Evolutionary conservation across 2,888 invertebrate species (phyloP).

Genomic region (Leptinotarsa juncta): DNA sequence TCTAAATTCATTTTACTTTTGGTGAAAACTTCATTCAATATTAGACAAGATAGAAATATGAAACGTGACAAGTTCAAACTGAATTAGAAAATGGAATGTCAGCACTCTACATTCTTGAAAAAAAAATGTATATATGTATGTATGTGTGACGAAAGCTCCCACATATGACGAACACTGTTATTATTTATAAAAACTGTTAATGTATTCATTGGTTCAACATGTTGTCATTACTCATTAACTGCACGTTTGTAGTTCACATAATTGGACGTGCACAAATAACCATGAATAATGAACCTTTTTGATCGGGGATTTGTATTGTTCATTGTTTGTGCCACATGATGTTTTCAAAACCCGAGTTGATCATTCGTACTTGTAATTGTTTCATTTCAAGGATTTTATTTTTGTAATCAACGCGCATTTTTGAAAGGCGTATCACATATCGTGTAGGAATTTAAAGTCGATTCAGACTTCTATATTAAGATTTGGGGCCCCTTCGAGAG

Average conservation of each 20-base stretch:
- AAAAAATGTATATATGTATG: neutral
- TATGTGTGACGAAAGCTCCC: neutral
- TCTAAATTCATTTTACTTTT: too few relatives aligned
- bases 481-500: neutral
- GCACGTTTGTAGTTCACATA: conserved; percentile 6
- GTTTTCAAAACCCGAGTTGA: neutral
- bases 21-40: too few relatives aligned
- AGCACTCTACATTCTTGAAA: neutral
- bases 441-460: neutral
- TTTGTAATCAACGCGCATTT: conserved; percentile 1
- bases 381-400: too few relatives aligned
- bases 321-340: neutral
- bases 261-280: conserved; percentile 1
- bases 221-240: conserved; percentile 12
- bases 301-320: conserved; percentile 1
- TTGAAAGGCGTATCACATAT: neutral
- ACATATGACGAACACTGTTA: conserved; percentile 1
- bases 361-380: too few relatives aligned
- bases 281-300: conserved; percentile 1
- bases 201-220: conserved; percentile 13
- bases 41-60: too few relatives aligned
- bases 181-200: neutral
- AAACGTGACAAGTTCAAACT: too few relatives aligned
- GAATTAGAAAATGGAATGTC: too few relatives aligned
- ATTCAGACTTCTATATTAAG: neutral